phyloP scores from a whole-genome alignment of 2,888 invertebrate species.

The Phortica okadai region DNA sequence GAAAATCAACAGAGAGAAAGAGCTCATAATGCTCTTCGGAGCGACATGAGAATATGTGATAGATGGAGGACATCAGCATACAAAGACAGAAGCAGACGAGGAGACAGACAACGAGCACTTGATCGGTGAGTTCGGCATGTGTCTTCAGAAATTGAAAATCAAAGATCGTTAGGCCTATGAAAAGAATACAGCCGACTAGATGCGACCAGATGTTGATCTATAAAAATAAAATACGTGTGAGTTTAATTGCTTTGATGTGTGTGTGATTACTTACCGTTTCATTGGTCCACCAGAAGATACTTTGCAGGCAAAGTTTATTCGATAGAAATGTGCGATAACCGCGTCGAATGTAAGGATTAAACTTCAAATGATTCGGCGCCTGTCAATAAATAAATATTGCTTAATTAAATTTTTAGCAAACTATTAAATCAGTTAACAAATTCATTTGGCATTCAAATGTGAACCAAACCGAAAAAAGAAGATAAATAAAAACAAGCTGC shows the following conservation, averaged over 20 bases:
- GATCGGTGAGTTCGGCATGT: conserved; percentile 88
- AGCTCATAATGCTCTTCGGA: conserved; percentile 90
- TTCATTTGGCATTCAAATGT: too few relatives aligned
- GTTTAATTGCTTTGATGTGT: not conserved
- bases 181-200: conserved; percentile 89
- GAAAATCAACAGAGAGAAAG: conserved; percentile 92
- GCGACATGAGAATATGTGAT: conserved; percentile 96
- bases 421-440: too few relatives aligned
- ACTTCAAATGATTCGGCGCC: conserved; percentile 89
- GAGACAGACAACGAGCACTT: conserved; percentile 88
- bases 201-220: conserved; percentile 97
- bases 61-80: conserved; percentile 93
- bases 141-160: conserved; percentile 88
- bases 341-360: conserved; percentile 89
- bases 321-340: conserved; percentile 91
- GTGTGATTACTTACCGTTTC: conserved; percentile 81
- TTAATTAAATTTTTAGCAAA: too few relatives aligned
- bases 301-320: conserved; percentile 90
- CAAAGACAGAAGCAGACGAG: conserved; percentile 94
- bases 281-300: conserved; percentile 97
- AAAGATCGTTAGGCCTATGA: conserved; percentile 89
- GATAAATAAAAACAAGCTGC: too few relatives aligned
- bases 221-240: not conserved
- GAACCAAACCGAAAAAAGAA: too few relatives aligned
- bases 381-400: conserved; percentile 62